A percentile compares a stretch with the other conserved stretches of the same genome.
phyloP scores from a whole-genome alignment of 1,140 invertebrate species.

The Brachionus paranguensis region DNA sequence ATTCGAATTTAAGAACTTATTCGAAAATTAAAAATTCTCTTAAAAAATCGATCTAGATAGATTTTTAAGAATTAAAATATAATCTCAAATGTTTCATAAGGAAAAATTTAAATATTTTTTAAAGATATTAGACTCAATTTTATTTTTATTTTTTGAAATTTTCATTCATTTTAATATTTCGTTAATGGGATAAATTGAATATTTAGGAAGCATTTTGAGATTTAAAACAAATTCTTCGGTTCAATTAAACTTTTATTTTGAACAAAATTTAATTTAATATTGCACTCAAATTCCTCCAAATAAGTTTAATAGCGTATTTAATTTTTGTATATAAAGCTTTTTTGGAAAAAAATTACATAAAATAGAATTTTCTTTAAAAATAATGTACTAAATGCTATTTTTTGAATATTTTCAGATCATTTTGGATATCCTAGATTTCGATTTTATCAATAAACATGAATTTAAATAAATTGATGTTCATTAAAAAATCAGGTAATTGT shows the following conservation, averaged over 20 bases:
- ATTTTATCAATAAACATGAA: not conserved
- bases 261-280: not conserved
- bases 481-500: not conserved
- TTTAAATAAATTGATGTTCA: not conserved
- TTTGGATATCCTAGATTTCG: not conserved
- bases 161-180: too few species aligned
- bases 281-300: not conserved
- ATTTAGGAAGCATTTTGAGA: not conserved
- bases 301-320: not conserved
- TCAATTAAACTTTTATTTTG: not conserved
- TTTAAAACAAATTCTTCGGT: not conserved
- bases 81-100: too few species aligned
- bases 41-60: too few species aligned
- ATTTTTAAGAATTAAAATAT: too few species aligned
- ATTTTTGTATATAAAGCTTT: not conserved
- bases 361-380: not conserved
- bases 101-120: too few species aligned
- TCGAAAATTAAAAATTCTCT: too few species aligned
- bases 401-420: not conserved
- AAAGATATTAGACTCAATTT: too few species aligned
- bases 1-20: too few species aligned
- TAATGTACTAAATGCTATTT: not conserved
- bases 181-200: too few species aligned
- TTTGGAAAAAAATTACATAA: not conserved
- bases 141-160: too few species aligned